phyloP scores from a whole-genome alignment of 2,888 invertebrate genomes.

The Drosophila peninsularis region DNA sequence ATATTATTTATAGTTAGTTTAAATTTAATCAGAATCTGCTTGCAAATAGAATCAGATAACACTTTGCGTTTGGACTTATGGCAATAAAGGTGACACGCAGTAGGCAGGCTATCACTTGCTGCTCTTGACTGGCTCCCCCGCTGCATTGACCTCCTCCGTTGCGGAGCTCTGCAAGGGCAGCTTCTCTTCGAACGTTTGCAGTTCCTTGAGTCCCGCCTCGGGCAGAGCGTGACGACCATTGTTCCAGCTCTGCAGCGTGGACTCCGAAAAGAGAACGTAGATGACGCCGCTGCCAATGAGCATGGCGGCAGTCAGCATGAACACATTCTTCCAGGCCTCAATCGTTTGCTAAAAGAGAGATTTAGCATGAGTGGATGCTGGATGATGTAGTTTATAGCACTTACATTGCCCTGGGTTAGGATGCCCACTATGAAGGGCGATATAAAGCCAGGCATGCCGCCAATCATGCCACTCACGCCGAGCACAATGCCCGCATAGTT shows the following conservation, averaged over 20 bases:
- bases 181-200: conserved; percentile 66
- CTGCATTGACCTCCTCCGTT: conserved; percentile 5
- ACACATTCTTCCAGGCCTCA: conserved; percentile 87
- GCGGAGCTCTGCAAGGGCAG: conserved; percentile 38
- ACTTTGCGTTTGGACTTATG: conserved; percentile 45
- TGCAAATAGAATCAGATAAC: conserved; percentile 40
- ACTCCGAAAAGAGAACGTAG: conserved; percentile 86
- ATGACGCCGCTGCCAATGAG: conserved; percentile 85
- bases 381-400: conserved; percentile 61
- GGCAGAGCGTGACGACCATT: conserved; percentile 49
- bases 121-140: conserved; percentile 30
- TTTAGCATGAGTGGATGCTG: not conserved
- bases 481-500: conserved; percentile 87
- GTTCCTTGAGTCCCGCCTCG: conserved; percentile 74
- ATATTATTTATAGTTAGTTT: conserved; percentile 31
- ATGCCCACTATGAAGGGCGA: conserved; percentile 88
- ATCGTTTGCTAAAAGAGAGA: conserved; percentile 86
- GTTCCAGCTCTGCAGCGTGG: conserved; percentile 87
- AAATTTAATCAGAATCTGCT: conserved; percentile 25
- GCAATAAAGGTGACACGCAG: conserved; percentile 52
- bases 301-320: conserved; percentile 86
- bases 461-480: conserved; percentile 87
- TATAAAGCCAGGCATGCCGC: conserved; percentile 87
- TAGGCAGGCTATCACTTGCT: conserved; percentile 33
- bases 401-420: conserved; percentile 88